Percentiles rank a stretch among this genome's conserved stretches.
These are phyloP conservation scores for Paramormyrops kingsleyae DNA, from an alignment of 2,113 vertebrate genomes.

Conservation along the genomic window DNA sequence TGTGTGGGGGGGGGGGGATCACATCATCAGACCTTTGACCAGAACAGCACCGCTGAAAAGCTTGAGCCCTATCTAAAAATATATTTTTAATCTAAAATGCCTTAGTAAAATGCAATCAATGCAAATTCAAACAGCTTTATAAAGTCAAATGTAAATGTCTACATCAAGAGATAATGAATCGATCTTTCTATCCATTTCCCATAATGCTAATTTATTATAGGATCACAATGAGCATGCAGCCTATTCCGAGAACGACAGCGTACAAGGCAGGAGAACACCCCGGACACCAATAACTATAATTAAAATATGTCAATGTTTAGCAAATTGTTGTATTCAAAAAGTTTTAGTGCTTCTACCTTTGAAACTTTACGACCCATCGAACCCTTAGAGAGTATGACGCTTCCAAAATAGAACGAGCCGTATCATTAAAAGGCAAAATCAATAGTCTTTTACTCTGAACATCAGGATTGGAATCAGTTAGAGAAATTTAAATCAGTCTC, in stretches of 20 bases:
- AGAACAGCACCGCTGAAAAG: neutral
- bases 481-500: conserved; percentile 13
- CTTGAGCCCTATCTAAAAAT: neutral
- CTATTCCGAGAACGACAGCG: neutral
- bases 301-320: neutral
- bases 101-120: neutral
- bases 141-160: neutral
- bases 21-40: neutral
- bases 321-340: neutral
- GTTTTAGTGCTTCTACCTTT: neutral
- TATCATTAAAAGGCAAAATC: neutral
- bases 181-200: neutral
- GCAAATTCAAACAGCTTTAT: neutral
- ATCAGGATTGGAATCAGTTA: conserved; percentile 2
- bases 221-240: neutral
- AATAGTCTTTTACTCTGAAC: conserved; percentile 9
- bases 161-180: neutral
- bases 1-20: neutral
- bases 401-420: conserved; percentile 6
- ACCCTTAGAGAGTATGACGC: neutral
- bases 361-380: conserved; percentile 4
- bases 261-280: neutral
- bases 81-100: neutral
- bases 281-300: neutral
- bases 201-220: neutral